These are phyloP conservation scores for Nymphicus hollandicus DNA, from an alignment of 2,113 vertebrate species.

Conservation along the genomic window DNA sequence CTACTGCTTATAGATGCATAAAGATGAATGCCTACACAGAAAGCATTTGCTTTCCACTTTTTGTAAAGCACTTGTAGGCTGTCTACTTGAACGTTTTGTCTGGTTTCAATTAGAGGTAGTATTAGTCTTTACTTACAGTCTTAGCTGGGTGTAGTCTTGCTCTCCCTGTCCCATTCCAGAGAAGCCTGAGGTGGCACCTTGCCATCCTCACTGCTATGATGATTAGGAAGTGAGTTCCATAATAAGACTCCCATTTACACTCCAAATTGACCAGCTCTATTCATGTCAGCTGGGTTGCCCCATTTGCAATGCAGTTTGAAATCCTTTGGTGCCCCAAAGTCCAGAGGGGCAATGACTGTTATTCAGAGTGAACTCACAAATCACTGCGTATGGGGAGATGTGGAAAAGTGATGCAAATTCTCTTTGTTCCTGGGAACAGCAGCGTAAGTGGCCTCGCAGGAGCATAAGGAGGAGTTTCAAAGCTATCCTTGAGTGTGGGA, in stretches of 20 bases:
- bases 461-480: not conserved
- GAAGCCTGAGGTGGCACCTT: not conserved
- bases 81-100: not conserved
- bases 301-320: not conserved
- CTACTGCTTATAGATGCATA: not conserved
- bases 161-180: not conserved
- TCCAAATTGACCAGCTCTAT: not conserved
- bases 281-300: not conserved
- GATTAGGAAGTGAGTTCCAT: not conserved
- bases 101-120: not conserved
- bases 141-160: not conserved
- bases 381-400: not conserved
- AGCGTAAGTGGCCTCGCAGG: not conserved
- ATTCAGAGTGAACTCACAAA: not conserved
- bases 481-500: not conserved
- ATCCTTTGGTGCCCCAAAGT: not conserved
- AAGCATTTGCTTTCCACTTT: conserved; percentile 12
- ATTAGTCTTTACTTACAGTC: not conserved
- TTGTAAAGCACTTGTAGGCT: not conserved
- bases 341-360: not conserved
- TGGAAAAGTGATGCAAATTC: not conserved
- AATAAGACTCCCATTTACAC: not conserved
- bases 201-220: not conserved
- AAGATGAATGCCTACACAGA: not conserved
- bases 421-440: not conserved